Evolutionary conservation across 2,888 invertebrate species (phyloP), one percentile per base, ranked within the genome.

Genomic region (Cryptus viduatorius): DNA sequence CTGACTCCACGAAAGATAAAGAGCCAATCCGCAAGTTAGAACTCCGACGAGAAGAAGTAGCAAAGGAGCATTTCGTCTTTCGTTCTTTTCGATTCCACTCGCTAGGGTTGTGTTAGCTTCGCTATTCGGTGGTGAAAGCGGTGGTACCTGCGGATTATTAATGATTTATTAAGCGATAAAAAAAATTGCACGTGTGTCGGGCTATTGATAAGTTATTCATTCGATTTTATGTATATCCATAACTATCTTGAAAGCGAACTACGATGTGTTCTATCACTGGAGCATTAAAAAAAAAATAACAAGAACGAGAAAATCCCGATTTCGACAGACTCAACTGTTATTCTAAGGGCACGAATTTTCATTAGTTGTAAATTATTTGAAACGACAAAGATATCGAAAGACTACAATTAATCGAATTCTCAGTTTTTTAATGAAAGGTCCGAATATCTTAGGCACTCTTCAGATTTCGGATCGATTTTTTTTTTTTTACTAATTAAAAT

Each of bases 21-120:
- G 79, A 0, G 92, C 93, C 65, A 94, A 85, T n/a, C 93, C 93
- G 81, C 93, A 93, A 24, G 93, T 94, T 8, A 94, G 86, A 37
- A 93, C 88, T 29, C 93, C 93, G 7, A 94, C 93, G 53, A 94
- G 89, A 16, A 92, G 86, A 56, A 93, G 86, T 0, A 94, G 86
- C 3, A 93, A 72, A 0, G 93, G 93, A 1, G 93, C 93, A 81
- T 91, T 93, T 77, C 90, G 92, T 78, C 92, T 89, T 0, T 93
- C 93, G 79, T 86, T 87, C 79, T 94, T 94, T 61, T 94, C 93
- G 16, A 91, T 81, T 24, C 90, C 92, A 83, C 93, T 93, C 14
- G 92, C 92, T 68, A 93, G 75, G 1, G 93, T 94, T 19, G 93
- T 93, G 50, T 94, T 94, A 0, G 91, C 92, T 29, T 93, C 93